Conservation (phyloP, 1,140 invertebrate species). For the Drosophila parvula region DNA sequence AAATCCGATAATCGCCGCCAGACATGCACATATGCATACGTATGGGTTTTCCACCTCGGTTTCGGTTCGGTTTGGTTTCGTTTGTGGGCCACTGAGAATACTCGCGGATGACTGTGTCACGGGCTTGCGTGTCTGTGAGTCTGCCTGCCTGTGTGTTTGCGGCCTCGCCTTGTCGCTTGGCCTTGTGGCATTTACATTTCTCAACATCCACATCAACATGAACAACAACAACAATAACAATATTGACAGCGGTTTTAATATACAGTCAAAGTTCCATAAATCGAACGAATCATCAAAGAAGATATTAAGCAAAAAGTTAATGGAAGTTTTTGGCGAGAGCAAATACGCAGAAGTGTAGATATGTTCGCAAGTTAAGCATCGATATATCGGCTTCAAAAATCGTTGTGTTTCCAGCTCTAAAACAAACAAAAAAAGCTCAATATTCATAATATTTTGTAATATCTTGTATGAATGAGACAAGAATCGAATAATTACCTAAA, state of each 20-base stretch:
- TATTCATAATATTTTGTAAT: no score
- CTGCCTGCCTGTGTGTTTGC: conserved; percentile 45
- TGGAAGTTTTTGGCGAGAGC: not conserved
- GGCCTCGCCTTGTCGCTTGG: conserved; percentile 83
- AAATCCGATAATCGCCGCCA: conserved; percentile 53
- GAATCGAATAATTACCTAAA: not conserved
- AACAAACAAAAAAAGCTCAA: no score
- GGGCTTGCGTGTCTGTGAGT: conserved; percentile 64
- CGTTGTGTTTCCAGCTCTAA: not conserved
- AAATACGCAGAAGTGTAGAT: no score
- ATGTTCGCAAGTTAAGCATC: not conserved
- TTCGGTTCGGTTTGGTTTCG: conserved; percentile 1
- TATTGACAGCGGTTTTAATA: conserved; percentile 38
- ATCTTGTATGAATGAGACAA: no score
- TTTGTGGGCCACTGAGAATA: conserved; percentile 35
- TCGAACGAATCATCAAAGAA: not conserved
- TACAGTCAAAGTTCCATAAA: conserved; percentile 16
- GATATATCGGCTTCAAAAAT: not conserved
- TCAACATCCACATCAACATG: conserved; percentile 58
- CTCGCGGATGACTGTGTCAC: conserved; percentile 70
- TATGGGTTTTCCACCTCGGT: conserved; percentile 13
- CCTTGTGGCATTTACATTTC: conserved; percentile 83
- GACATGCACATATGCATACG: conserved; percentile 54
- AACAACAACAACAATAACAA: conserved; percentile 4
- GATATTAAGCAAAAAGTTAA: not conserved